phyloP scores from a whole-genome alignment of 2,888 invertebrate genomes.

The Deilephila elpenor region DNA sequence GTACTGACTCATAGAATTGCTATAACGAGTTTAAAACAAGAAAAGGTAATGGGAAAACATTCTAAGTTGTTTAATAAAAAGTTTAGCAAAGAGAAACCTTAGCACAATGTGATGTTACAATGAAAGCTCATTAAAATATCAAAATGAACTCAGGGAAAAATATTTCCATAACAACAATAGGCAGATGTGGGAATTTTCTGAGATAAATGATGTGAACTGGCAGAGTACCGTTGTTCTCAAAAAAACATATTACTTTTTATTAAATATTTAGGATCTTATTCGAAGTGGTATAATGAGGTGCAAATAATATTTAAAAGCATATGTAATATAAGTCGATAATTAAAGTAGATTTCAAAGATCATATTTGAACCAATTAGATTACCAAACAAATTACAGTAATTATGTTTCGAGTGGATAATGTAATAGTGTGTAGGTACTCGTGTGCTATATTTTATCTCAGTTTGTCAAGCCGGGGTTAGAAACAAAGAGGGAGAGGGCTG shows the following conservation, averaged over 20 bases:
- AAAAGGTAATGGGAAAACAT: not conserved
- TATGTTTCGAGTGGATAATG: constrained; percentile 10
- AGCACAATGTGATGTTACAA: not conserved
- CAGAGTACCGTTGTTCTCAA: not conserved
- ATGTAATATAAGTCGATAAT: not conserved
- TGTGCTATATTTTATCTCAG: constrained; percentile 28
- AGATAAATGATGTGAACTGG: constrained; percentile 3
- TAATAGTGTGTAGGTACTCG: constrained; percentile 17
- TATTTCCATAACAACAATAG: constrained; percentile 7
- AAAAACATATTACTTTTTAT: not conserved
- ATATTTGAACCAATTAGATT: constrained; percentile 20
- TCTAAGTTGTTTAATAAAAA: not conserved
- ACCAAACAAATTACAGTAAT: constrained; percentile 24
- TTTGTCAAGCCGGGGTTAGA: constrained; percentile 45
- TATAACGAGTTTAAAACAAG: not conserved
- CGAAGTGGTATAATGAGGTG: not conserved
- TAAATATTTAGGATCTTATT: not conserved
- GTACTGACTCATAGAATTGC: not conserved
- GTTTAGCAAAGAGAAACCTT: not conserved
- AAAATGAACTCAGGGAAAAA: not conserved
- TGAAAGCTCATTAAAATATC: not conserved
- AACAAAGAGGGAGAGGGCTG: constrained; percentile 58
- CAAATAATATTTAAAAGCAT: not conserved
- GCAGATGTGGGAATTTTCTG: not conserved
- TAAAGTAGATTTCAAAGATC: not conserved